Conservation (phyloP, 2,888 invertebrate species). For the Alsophila aescularia region DNA sequence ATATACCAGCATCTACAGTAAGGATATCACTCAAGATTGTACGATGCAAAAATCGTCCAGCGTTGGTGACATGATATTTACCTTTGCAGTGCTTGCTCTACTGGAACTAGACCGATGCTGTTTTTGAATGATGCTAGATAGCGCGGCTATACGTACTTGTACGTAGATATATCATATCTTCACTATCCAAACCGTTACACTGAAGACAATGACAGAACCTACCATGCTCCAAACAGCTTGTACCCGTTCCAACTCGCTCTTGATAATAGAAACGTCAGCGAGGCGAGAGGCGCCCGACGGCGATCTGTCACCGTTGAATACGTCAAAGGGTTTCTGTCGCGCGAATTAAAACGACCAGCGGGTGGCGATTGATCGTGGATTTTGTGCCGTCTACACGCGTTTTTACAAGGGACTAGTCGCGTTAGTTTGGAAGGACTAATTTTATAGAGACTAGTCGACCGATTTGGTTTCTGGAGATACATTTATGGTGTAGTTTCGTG, state of each 20-base stretch:
- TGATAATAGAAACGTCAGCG: slow-evolving; percentile 72
- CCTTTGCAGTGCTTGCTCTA: no score
- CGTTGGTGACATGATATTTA: no score
- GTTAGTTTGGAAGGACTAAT: no score
- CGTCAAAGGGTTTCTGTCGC: slow-evolving; percentile 80
- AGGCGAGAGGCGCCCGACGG: slow-evolving; percentile 74
- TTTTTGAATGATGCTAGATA: no score
- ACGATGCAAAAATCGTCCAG: no score
- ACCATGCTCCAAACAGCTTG: neutral
- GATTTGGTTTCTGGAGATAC: neutral
- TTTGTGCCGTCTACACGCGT: slow-evolving; percentile 16
- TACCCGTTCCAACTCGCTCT: slow-evolving; percentile 23
- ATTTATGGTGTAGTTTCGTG: neutral
- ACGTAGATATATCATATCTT: no score
- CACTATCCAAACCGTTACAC: no score
- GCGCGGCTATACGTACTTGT: no score
- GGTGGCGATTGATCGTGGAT: slow-evolving; percentile 73
- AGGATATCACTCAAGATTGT: neutral
- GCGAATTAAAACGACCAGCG: slow-evolving; percentile 80
- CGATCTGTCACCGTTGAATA: slow-evolving; percentile 73
- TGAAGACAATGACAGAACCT: no score
- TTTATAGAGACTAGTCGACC: no score
- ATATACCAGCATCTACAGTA: slow-evolving; percentile 4
- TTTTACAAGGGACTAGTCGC: neutral
- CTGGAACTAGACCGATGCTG: no score